A percentile compares a stretch with the other conserved stretches of the same genome.
Evolutionary conservation across 2,797 vertebrate species (phyloP).

Genomic region (Rachycentron canadum): DNA sequence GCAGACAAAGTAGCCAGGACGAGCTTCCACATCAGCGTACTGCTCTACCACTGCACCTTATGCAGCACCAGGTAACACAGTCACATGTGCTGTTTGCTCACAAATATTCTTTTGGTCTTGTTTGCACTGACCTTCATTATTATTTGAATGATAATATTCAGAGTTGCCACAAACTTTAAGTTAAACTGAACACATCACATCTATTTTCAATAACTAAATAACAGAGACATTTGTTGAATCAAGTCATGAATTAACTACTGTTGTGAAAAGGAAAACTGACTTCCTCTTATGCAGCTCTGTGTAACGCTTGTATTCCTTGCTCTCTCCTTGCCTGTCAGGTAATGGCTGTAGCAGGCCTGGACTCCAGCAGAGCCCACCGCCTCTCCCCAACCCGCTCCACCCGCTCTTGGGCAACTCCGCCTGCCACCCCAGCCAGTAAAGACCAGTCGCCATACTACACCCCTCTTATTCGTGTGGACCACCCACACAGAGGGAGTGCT

Average conservation of each 20-base stretch:
- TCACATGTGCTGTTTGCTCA: constrained; percentile 14
- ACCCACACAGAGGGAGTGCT: constrained; percentile 87
- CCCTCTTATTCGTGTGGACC: constrained; percentile 94
- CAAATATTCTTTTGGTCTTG: not conserved
- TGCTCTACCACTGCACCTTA: constrained; percentile 96
- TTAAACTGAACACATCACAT: not conserved
- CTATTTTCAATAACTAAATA: not conserved
- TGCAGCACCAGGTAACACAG: constrained; percentile 96
- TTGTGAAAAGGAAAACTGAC: not conserved
- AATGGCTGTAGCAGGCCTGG: constrained; percentile 98
- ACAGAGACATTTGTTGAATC: not conserved
- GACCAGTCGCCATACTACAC: constrained; percentile 94
- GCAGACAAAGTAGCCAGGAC: constrained; percentile 95
- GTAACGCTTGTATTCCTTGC: not conserved
- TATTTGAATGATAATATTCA: not conserved
- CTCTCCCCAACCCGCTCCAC: constrained; percentile 96
- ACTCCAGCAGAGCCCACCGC: constrained; percentile 95
- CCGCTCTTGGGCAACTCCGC: constrained; percentile 97
- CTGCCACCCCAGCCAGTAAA: constrained; percentile 92
- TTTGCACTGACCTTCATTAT: not conserved
- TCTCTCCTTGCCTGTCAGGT: constrained; percentile 83
- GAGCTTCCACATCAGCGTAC: constrained; percentile 94
- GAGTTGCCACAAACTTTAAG: not conserved
- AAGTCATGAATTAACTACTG: not conserved
- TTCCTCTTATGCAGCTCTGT: not conserved